Base-by-base conservation (phyloP, 2,888 invertebrate species). In the Spodoptera picta region DNA sequence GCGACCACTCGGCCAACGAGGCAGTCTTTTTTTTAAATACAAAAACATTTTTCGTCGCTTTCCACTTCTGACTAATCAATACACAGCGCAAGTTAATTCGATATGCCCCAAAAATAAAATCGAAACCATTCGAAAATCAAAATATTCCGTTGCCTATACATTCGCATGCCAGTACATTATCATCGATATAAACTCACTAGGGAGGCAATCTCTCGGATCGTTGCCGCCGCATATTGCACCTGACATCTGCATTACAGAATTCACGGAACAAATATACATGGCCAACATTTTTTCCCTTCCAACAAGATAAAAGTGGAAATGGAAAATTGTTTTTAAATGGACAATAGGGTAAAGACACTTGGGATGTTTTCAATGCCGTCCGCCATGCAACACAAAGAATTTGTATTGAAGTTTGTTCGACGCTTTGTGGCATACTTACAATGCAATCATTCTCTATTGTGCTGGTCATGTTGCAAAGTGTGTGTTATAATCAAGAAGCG, bases 181-280 rank as follows among this genome's bases (percentile, higher is more conserved):
- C 56, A 67, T 70, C 62, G 65, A 71, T 75, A 73, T 75, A 62
- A 66, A 66, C 60, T 60, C 70, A 64, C 69, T 61, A 27, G 63
- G 64, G 69, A 82, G 75, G 77, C 84, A 83, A 86, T 83, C 77
- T 76, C 75, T 69, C 75, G 80, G 69, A 52, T 75, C 69, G 73
- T 42, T 81, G 79, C 60, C 46, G 59, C 64, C 68, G 65, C 60
- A 36, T 44, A 42, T 77, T 86, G 85, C 77, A 66, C 56, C 70
- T 86, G 86, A 83, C 87, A 81, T 78, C 73, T 79, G 80, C 73
- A 83, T 83, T 83, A 79, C 66, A 45, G 60, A 51, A 70, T 71
- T 82, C 82, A 77, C 68, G 47, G 58, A 55, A 69, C 70, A 75
- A 73, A 68, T 69, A 69, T 63, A 65, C 75, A 74, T 60, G 63